These are phyloP conservation scores for Rhynchonycteris naso DNA, from an alignment of 2,797 vertebrate genomes.

Conservation along the genomic window DNA sequence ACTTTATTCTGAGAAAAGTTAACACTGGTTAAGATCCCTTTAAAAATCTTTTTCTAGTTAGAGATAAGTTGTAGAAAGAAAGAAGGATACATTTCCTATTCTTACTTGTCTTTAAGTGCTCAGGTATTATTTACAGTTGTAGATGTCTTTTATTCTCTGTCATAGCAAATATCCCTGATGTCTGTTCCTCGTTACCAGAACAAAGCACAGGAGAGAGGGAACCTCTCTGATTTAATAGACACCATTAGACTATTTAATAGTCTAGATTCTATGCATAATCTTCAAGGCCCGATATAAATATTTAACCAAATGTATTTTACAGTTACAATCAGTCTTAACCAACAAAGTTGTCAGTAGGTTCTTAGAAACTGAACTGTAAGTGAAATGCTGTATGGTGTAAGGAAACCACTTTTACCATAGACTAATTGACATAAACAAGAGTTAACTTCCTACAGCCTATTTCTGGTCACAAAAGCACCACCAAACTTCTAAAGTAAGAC, in stretches of 20 bases:
- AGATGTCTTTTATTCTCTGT: not conserved
- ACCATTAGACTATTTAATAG: not conserved
- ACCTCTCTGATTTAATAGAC: not conserved
- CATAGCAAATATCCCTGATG: not conserved
- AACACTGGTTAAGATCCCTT: not conserved
- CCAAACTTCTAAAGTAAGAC: not conserved
- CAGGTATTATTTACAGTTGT: not conserved
- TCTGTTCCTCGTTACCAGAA: not conserved
- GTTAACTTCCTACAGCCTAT: not conserved
- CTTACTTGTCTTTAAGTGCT: not conserved
- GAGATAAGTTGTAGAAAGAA: not conserved
- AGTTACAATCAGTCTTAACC: not conserved
- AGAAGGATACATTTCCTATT: not conserved
- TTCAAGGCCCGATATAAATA: slow-evolving; percentile 14
- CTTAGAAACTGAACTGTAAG: not conserved
- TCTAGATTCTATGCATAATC: not conserved
- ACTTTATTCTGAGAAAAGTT: not conserved
- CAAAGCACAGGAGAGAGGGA: not conserved
- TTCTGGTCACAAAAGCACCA: not conserved
- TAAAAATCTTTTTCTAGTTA: slow-evolving; percentile 29
- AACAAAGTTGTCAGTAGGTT: not conserved
- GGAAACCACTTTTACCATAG: not conserved
- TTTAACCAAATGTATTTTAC: not conserved
- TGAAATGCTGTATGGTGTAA: not conserved
- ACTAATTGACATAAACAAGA: not conserved